Evolutionary conservation across 1,140 invertebrate genomes (phyloP).

Genomic region (silkworm (Bombyx mori)): ASM3026992v2 NC_085110.1:1266501-1267000

Average conservation of each 20-base stretch:
- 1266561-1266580: too few relatives aligned
- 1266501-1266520: conserved; percentile 30
- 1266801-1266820: conserved; percentile 31
- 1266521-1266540: conserved; percentile 5
- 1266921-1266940: conserved; percentile 15
- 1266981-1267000: not conserved
- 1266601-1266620: too few relatives aligned
- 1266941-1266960: conserved; percentile 37
- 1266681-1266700: not conserved
- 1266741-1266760: too few relatives aligned
- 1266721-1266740: conserved; percentile 3
- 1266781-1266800: not conserved
- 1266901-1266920: conserved; percentile 23
- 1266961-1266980: conserved; percentile 40
- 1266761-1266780: too few relatives aligned
- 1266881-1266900: conserved; percentile 50
- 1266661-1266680: conserved; percentile 1
- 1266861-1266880: conserved; percentile 58
- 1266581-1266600: too few relatives aligned
- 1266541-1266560: too few relatives aligned
- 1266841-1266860: conserved; percentile 61
- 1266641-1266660: conserved; percentile 1
- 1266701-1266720: conserved; percentile 6
- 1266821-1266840: conserved; percentile 64
- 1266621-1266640: too few relatives aligned